Conservation (phyloP, 2,888 invertebrate genomes). For the Horisme vitalbata region DNA sequence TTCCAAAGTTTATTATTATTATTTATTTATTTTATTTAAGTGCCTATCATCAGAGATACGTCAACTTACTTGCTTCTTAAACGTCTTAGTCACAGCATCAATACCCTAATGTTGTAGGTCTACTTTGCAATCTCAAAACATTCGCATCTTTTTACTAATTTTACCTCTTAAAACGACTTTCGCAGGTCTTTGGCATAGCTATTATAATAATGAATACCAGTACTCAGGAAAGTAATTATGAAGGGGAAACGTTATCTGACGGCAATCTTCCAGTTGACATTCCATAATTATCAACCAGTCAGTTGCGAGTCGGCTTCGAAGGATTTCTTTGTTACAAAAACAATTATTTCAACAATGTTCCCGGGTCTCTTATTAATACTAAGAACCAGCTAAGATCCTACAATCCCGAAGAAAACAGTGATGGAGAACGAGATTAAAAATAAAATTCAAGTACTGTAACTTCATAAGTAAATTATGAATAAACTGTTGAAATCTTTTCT, state of each 20-base stretch:
- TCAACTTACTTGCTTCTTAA: no score
- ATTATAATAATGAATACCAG: background rate
- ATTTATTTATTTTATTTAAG: no score
- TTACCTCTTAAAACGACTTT: background rate
- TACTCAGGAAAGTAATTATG: conserved; percentile 21
- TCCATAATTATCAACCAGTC: conserved; percentile 32
- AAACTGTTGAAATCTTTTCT: background rate
- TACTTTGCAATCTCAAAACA: no score
- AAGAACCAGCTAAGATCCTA: no score
- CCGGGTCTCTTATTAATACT: no score
- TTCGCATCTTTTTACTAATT: no score
- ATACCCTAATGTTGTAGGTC: no score
- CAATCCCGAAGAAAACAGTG: background rate
- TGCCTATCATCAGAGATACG: no score
- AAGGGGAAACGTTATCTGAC: conserved; percentile 25
- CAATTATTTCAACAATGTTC: conserved; percentile 10
- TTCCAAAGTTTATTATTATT: no score
- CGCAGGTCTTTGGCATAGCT: background rate
- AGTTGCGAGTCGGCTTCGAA: conserved; percentile 18
- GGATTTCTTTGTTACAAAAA: conserved; percentile 15
- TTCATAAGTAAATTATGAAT: no score
- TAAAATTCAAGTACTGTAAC: no score
- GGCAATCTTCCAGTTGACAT: conserved; percentile 32
- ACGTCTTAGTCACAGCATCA: no score
- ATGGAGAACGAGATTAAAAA: background rate